phyloP scores from a whole-genome alignment of 2,888 invertebrate species.

The Sphecodes monilicornis region DNA sequence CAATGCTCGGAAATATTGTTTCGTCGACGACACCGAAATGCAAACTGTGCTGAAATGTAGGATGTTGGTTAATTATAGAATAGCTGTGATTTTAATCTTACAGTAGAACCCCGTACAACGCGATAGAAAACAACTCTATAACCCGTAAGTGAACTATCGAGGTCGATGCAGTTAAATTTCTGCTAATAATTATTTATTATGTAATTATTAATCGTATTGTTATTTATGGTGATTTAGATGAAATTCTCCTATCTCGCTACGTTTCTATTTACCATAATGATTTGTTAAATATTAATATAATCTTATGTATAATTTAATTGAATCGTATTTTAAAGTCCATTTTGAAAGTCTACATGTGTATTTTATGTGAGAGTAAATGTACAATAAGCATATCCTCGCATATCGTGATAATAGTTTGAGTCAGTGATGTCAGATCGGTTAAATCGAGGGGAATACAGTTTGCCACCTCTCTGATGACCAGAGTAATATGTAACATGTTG shows the following conservation, averaged over 20 bases:
- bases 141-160: neutral
- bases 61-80: too few relatives aligned
- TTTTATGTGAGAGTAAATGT: too few relatives aligned
- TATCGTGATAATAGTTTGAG: too few relatives aligned
- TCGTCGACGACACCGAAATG: neutral
- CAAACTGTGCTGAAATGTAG: neutral
- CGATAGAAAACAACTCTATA: neutral
- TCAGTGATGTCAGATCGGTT: too few relatives aligned
- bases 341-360: too few relatives aligned
- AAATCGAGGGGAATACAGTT: too few relatives aligned
- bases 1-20: constrained; percentile 25
- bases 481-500: too few relatives aligned
- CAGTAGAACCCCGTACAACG: neutral
- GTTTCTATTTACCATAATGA: neutral
- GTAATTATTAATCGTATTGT: neutral
- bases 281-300: neutral
- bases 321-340: too few relatives aligned
- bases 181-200: neutral
- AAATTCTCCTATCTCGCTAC: neutral
- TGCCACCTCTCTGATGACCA: too few relatives aligned
- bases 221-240: neutral
- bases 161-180: too few relatives aligned
- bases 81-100: too few relatives aligned
- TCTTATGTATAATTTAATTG: neutral
- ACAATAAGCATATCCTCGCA: too few relatives aligned